Percentiles rank a stretch among this genome's conserved stretches.
Conservation (phyloP, 1,140 invertebrate genomes). For the Hypsibius dujardini region DNA sequence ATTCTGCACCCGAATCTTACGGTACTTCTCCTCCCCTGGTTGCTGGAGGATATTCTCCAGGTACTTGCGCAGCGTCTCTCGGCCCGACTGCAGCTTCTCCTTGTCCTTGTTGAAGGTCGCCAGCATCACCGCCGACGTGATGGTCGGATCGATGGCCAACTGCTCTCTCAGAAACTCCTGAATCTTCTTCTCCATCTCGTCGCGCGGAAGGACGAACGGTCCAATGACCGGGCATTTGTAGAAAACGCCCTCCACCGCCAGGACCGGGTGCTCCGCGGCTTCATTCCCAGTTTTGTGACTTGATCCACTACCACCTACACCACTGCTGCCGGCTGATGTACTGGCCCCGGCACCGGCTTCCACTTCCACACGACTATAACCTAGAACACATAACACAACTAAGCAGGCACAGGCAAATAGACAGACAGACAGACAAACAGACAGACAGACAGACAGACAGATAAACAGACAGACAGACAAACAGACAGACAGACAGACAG, state of each 20-base stretch:
- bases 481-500: too few species aligned
- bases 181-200: conserved; percentile 65
- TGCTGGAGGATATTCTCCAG: conserved; percentile 70
- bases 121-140: conserved; percentile 32
- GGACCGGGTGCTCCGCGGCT: conserved; percentile 33
- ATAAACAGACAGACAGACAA: too few species aligned
- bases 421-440: too few species aligned
- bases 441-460: too few species aligned
- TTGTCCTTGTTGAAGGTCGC: conserved; percentile 57
- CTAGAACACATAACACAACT: background rate
- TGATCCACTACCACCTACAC: conserved; percentile 3
- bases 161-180: conserved; percentile 65
- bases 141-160: conserved; percentile 40
- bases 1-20: conserved; percentile 69
- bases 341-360: conserved; percentile 27
- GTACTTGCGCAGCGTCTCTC: conserved; percentile 71
- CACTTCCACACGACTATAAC: conserved; percentile 25
- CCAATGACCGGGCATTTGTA: conserved; percentile 63
- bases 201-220: conserved; percentile 53
- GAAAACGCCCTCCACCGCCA: conserved; percentile 49
- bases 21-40: conserved; percentile 69
- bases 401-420: background rate
- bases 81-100: conserved; percentile 52
- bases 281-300: conserved; percentile 30
- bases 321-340: conserved; percentile 26